Evolutionary conservation across 2,797 vertebrate species (phyloP), one percentile per base, ranked within the genome.

Genomic region (Neoniphon sammara): DNA sequence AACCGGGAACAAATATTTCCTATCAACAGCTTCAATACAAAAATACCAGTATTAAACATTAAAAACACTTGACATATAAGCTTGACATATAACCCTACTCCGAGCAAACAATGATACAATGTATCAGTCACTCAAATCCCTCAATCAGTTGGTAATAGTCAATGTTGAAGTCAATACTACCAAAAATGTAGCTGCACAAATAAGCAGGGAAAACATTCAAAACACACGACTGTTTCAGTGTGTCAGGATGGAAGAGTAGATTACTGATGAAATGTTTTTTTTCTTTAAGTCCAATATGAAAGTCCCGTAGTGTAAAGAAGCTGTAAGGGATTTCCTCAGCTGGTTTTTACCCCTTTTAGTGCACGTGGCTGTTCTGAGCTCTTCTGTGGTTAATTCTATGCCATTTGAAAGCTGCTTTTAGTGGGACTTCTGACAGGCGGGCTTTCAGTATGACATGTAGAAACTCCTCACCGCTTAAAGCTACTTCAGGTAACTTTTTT

Each of bases 331-430:
- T 23, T 54, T 66, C 20, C 12, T 36, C 31, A 14, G 30, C 3
- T 23, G 15, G 59, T 36, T 27, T 46, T 44, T 46, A 8, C 23
- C 4, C 23, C 20, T 42, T 9, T 27, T 49, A 47, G 42, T 42
- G 12, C 11, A 5, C 25, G 47, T n/a, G 14, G 42, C 12, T 44
- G 14, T 44, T 44, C 14, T 15, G 42, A 44, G 42, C 34, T 21
- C 18, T 36, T 36, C 34, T 21, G n/a, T 14, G 10, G 57, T 20
- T 23, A 23, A n/a, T 66, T 44, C 9, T 53, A 5, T 36, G 14
- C 58, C 55, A 49, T 49, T 30, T 34, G 9, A 50, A 36, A n/a
- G 18, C 30, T 17, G 27, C 62, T 20, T 59, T 69, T 58, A 23
- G 31, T 58, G 66, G 30, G 25, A 34, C 66, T 30, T 56, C 34